Percentiles rank a stretch among this genome's conserved stretches.
Evolutionary conservation across 2,113 vertebrate genomes (phyloP).

Genomic region (Phasianus colchicus): DNA sequence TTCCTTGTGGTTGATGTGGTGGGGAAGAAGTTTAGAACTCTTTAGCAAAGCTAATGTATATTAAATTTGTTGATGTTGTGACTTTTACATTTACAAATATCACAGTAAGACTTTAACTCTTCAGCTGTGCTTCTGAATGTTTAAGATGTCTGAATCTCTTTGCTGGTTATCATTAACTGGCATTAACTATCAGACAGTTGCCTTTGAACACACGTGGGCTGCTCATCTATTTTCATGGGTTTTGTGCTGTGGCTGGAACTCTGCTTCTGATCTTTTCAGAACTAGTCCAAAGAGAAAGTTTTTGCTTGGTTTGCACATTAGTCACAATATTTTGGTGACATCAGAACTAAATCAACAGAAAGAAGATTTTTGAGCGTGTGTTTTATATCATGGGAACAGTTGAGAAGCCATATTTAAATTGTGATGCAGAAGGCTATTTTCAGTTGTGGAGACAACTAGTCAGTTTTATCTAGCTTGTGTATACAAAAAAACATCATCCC

Average conservation of each 20-base stretch:
- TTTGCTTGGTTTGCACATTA: background rate
- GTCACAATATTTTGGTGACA: background rate
- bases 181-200: background rate
- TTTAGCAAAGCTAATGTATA: rapidly evolving
- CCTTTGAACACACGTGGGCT: rapidly evolving
- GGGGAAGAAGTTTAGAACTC: background rate
- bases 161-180: background rate
- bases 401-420: conserved; percentile 16
- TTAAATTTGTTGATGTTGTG: background rate
- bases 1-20: background rate
- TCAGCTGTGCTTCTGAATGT: background rate
- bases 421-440: conserved; percentile 14
- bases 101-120: background rate
- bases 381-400: background rate
- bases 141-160: background rate
- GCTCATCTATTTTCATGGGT: background rate
- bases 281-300: background rate
- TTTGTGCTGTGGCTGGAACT: background rate
- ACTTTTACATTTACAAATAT: background rate
- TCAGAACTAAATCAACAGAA: background rate
- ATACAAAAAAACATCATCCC: background rate
- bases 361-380: background rate
- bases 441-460: background rate
- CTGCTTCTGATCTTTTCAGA: background rate
- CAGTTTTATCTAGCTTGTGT: background rate